These are phyloP conservation scores for Oncorhynchus masou DNA, from an alignment of 2,113 vertebrate species.

Conservation along the genomic window DNA sequence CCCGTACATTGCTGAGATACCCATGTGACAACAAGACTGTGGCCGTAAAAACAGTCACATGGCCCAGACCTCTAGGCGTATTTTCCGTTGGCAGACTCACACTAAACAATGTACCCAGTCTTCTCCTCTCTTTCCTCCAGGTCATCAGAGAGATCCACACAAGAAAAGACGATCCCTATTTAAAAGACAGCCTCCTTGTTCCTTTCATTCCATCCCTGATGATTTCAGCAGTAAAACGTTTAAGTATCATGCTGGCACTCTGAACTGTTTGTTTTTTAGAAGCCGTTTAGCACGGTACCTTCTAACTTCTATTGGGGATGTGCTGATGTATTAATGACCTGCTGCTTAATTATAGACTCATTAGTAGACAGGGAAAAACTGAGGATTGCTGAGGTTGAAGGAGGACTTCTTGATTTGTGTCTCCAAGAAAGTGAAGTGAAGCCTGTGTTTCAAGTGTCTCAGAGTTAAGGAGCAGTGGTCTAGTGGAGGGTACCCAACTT, in stretches of 20 bases:
- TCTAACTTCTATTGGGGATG: too few relatives aligned
- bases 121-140: conserved; percentile 6
- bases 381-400: background rate
- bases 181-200: too few relatives aligned
- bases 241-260: too few relatives aligned
- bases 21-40: conserved; percentile 48
- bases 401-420: background rate
- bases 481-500: too few relatives aligned
- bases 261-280: too few relatives aligned
- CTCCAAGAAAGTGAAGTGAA: too few relatives aligned
- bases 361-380: background rate
- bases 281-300: too few relatives aligned
- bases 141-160: conserved; percentile 23
- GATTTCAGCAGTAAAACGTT: too few relatives aligned
- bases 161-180: conserved; percentile 1
- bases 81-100: background rate
- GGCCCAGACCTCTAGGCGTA: conserved; percentile 19
- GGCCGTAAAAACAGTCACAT: conserved; percentile 44
- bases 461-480: too few relatives aligned
- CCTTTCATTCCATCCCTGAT: too few relatives aligned
- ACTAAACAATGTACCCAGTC: background rate
- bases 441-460: too few relatives aligned
- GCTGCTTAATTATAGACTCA: background rate
- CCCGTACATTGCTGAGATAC: background rate
- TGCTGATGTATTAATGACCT: background rate